Conservation (phyloP, 2,113 vertebrate genomes). For the Ictalurus furcatus region DNA sequence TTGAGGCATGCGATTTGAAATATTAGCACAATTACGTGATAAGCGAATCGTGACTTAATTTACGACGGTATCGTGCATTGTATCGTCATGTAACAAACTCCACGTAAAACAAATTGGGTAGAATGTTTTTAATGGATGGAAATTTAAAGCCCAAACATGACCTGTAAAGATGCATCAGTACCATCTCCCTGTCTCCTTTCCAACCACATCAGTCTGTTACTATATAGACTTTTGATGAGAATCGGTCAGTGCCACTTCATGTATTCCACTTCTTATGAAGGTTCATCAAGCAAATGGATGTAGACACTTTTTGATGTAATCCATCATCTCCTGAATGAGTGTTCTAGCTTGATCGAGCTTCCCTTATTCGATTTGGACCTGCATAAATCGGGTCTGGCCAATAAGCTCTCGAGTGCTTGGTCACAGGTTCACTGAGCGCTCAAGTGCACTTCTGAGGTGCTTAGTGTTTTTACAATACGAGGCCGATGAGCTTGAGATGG, state of each 20-base stretch:
- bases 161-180: background rate
- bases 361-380: constrained; percentile 39
- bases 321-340: constrained; percentile 37
- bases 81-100: background rate
- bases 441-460: constrained; percentile 34
- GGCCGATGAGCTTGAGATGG: background rate
- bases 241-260: background rate
- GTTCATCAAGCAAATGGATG: constrained; percentile 48
- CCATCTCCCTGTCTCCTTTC: background rate
- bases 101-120: background rate
- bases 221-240: background rate
- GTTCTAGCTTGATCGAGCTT: constrained; percentile 34
- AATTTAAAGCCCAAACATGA: background rate
- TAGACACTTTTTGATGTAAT: constrained; percentile 44
- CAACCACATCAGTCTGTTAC: background rate
- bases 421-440: constrained; percentile 17
- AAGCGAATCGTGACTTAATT: background rate
- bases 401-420: constrained; percentile 35
- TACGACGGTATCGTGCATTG: too few relatives aligned
- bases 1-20: background rate
- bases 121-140: background rate
- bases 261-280: constrained; percentile 27
- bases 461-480: background rate
- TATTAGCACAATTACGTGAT: background rate
- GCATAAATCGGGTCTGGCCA: constrained; percentile 2